Percentiles rank a stretch among this genome's conserved stretches.
These are phyloP conservation scores for Gambusia holbrooki DNA, from an alignment of 2,113 vertebrate genomes.

Conservation along the genomic window DNA sequence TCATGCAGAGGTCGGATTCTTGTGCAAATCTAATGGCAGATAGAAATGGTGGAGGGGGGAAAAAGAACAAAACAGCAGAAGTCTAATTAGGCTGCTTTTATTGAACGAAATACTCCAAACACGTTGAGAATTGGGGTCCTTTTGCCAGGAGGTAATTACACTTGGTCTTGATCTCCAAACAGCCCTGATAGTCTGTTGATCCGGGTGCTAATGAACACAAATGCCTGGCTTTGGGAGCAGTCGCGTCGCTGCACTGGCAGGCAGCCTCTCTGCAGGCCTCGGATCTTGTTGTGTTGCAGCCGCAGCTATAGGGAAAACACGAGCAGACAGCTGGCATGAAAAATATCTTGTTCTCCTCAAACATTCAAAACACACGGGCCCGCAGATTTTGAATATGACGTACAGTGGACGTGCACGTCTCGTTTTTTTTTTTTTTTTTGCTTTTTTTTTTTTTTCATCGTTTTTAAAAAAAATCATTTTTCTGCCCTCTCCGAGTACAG, in stretches of 20 bases:
- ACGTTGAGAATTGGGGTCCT: conserved; percentile 40
- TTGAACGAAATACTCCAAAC: conserved; percentile 56
- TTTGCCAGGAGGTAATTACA: conserved; percentile 61
- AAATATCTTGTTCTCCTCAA: conserved; percentile 38
- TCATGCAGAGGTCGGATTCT: conserved; percentile 18
- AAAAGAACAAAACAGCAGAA: conserved; percentile 20
- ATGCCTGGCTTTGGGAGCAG: conserved; percentile 71
- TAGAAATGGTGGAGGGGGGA: neutral
- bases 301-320: conserved; percentile 1
- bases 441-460: neutral
- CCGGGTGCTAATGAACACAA: conserved; percentile 78
- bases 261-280: conserved; percentile 40
- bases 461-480: neutral
- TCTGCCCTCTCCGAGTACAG: conserved; percentile 3
- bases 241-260: conserved; percentile 34
- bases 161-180: conserved; percentile 71
- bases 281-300: conserved; percentile 38
- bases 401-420: conserved; percentile 46
- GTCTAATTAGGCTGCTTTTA: conserved; percentile 52
- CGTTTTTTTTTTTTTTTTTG: neutral
- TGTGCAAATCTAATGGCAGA: conserved; percentile 2
- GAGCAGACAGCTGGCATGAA: conserved; percentile 24
- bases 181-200: conserved; percentile 76
- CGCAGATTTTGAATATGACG: conserved; percentile 53
- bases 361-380: conserved; percentile 60